Conservation (phyloP, 2,888 invertebrate species). For the Deladenus siricidicola region DNA sequence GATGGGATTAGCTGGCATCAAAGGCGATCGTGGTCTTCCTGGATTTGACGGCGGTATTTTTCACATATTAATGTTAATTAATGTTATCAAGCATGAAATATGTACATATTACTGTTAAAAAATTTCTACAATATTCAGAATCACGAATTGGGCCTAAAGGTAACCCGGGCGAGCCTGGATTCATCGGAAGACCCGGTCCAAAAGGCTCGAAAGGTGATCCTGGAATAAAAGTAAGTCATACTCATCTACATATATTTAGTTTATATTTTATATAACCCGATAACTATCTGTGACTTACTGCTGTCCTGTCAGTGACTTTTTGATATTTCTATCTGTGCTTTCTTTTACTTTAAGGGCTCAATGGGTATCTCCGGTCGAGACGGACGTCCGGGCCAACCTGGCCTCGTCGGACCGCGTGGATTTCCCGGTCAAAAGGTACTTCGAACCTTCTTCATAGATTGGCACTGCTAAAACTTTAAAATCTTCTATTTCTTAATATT, state of each 20-base stretch:
- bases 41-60: constrained; percentile 50
- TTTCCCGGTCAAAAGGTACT: constrained; percentile 33
- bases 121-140: constrained; percentile 29
- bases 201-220: constrained; percentile 39
- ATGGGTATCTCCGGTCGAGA: constrained; percentile 30
- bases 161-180: constrained; percentile 41
- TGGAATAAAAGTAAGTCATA: constrained; percentile 36
- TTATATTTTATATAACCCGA: not conserved
- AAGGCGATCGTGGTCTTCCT: constrained; percentile 50
- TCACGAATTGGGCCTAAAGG: constrained; percentile 50
- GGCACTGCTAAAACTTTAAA: too few relatives aligned
- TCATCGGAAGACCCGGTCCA: constrained; percentile 43
- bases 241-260: not conserved
- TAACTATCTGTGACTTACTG: constrained; percentile 1
- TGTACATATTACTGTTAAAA: too few relatives aligned
- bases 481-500: too few relatives aligned
- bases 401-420: constrained; percentile 32
- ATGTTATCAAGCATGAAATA: too few relatives aligned
- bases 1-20: constrained; percentile 32
- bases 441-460: too few relatives aligned
- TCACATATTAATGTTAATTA: too few relatives aligned
- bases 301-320: not conserved
- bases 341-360: constrained; percentile 22
- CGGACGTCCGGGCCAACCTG: constrained; percentile 23
- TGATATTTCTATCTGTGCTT: constrained; percentile 7